Conservation (phyloP, 1,140 invertebrate genomes). For the Caerostris darwini region DNA sequence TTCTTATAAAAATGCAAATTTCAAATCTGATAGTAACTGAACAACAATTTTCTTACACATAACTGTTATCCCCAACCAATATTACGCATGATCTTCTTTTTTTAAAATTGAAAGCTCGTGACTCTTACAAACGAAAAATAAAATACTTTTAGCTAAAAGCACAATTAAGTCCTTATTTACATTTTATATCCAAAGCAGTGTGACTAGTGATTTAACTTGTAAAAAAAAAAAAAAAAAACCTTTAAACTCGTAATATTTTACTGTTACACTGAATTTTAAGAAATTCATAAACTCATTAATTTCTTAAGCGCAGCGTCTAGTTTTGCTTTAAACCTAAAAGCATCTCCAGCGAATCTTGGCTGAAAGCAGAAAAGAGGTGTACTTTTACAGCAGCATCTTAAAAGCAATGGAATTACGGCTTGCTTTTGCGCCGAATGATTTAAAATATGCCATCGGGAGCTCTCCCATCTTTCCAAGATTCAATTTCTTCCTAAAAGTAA, state of each 20-base stretch:
- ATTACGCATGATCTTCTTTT: no score
- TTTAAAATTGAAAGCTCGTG: background rate
- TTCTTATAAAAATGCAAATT: no score
- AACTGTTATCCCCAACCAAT: no score
- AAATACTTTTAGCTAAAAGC: constrained; percentile 54
- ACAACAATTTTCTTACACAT: no score
- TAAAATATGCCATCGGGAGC: constrained; percentile 71
- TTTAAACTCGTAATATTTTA: constrained; percentile 19
- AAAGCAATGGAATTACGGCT: constrained; percentile 68
- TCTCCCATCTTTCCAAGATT: constrained; percentile 26
- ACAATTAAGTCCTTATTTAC: constrained; percentile 59
- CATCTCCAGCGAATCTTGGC: background rate
- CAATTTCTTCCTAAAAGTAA: background rate
- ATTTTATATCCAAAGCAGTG: constrained; percentile 55
- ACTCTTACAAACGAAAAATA: background rate
- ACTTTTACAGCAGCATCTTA: constrained; percentile 22
- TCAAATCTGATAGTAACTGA: no score
- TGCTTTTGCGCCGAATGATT: constrained; percentile 50
- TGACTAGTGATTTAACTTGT: background rate
- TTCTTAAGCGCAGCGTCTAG: constrained; percentile 27
- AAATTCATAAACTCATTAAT: constrained; percentile 70
- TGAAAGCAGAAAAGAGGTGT: constrained; percentile 22
- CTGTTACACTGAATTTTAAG: constrained; percentile 56
- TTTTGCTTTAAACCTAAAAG: constrained; percentile 50
- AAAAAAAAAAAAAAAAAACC: background rate